These are phyloP conservation scores for Melanotaenia trifasciata DNA, from an alignment of 2,797 vertebrate genomes.

Conservation along the genomic window DNA sequence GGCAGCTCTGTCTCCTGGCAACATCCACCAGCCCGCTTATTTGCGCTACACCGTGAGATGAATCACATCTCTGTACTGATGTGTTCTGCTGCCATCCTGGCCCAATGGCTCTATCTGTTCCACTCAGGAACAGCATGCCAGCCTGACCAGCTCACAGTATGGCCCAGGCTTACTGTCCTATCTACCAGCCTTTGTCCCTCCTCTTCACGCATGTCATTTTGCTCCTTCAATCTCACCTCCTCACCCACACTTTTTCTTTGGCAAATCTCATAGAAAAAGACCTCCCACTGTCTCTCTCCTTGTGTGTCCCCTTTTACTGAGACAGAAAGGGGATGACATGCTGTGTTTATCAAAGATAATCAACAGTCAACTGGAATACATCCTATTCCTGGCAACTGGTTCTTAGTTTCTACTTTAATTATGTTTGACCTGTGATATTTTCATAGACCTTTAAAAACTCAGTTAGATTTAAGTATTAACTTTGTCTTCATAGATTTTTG, in stretches of 20 bases:
- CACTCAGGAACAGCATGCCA: constrained; percentile 26
- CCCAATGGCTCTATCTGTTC: constrained; percentile 28
- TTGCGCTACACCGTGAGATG: constrained; percentile 51
- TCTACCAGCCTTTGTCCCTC: constrained; percentile 13
- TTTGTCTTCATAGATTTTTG: constrained; percentile 23
- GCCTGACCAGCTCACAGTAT: constrained; percentile 23
- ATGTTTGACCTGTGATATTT: background rate
- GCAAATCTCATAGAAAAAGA: constrained; percentile 44
- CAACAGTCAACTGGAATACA: constrained; percentile 15
- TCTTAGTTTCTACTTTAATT: background rate
- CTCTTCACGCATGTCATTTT: constrained; percentile 9
- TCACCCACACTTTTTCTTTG: constrained; percentile 20
- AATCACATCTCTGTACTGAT: constrained; percentile 72
- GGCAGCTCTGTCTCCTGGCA: constrained; percentile 77
- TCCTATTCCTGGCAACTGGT: background rate
- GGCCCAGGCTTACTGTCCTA: constrained; percentile 10
- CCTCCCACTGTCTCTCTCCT: constrained; percentile 50
- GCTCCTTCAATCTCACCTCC: constrained; percentile 21
- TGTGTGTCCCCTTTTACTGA: constrained; percentile 41
- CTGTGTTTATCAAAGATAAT: constrained; percentile 48
- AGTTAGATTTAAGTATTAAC: background rate
- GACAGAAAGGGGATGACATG: constrained; percentile 13
- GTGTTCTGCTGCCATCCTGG: constrained; percentile 52
- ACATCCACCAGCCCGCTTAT: constrained; percentile 59
- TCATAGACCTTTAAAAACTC: background rate